These are phyloP conservation scores for Leucoraja erinaceus DNA, from an alignment of 2,113 vertebrate species.

Conservation along the genomic window DNA sequence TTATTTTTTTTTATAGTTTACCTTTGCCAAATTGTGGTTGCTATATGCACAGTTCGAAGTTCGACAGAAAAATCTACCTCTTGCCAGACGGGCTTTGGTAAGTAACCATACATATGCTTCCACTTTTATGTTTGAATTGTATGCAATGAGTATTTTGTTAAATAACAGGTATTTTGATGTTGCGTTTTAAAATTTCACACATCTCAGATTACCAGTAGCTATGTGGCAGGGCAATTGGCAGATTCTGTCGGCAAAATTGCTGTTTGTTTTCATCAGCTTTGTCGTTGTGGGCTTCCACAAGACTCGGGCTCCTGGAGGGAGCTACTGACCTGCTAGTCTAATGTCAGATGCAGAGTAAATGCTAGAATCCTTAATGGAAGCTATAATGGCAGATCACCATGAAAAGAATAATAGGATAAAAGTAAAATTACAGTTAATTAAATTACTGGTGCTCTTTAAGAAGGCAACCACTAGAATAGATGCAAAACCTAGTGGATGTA, in stretches of 20 bases:
- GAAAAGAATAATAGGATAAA: too few species aligned
- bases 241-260: background rate
- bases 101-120: slow-evolving; percentile 48
- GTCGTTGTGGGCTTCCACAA: background rate
- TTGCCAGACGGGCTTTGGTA: slow-evolving; percentile 82
- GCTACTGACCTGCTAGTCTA: too few species aligned
- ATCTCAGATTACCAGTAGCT: background rate
- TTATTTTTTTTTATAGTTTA: slow-evolving; percentile 71
- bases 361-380: too few species aligned
- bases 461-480: too few species aligned
- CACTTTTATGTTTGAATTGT: background rate
- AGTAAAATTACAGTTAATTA: too few species aligned
- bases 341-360: too few species aligned
- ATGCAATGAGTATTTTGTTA: background rate
- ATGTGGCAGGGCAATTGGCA: background rate
- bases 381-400: too few species aligned
- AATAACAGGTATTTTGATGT: background rate
- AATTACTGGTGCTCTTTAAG: too few species aligned
- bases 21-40: slow-evolving; percentile 95
- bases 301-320: background rate
- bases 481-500: too few species aligned
- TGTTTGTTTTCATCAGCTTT: background rate
- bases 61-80: slow-evolving; percentile 84
- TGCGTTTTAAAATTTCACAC: background rate
- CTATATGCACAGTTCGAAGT: slow-evolving; percentile 90